phyloP scores from a whole-genome alignment of 2,797 vertebrate species.

The Pyrocephalus nanus region DNA sequence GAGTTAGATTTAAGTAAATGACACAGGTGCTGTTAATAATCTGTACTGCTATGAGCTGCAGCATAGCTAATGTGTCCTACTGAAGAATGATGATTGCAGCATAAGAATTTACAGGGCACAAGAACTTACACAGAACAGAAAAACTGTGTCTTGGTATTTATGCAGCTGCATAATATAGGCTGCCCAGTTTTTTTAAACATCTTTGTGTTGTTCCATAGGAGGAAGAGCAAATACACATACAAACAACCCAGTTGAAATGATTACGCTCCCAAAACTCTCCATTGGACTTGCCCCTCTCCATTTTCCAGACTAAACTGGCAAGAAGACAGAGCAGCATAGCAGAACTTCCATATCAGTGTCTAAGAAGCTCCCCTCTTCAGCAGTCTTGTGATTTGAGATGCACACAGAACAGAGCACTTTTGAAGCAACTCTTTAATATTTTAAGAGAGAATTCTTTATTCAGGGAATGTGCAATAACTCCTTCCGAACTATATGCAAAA shows the following conservation, averaged over 20 bases:
- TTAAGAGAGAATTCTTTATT: slow-evolving; percentile 53
- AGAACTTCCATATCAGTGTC: not conserved
- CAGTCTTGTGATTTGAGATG: slow-evolving; percentile 40
- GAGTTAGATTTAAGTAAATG: not conserved
- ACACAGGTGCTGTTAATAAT: not conserved
- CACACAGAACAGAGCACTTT: slow-evolving; percentile 21
- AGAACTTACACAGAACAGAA: not conserved
- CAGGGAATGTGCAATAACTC: slow-evolving; percentile 7
- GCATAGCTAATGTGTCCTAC: not conserved
- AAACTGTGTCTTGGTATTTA: not conserved
- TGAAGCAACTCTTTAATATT: slow-evolving; percentile 51
- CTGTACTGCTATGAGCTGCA: not conserved
- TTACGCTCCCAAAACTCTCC: not conserved
- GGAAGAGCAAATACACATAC: not conserved
- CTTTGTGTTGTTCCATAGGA: not conserved
- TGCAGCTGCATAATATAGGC: not conserved
- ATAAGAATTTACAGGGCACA: fast-evolving
- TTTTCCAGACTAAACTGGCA: not conserved
- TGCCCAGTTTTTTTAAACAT: not conserved
- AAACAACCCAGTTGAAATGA: not conserved
- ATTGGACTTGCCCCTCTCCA: not conserved
- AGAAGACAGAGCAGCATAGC: not conserved
- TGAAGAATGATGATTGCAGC: not conserved
- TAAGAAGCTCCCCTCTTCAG: not conserved
- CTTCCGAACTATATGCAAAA: not conserved